Base-by-base conservation (phyloP, 2,113 vertebrate genomes). In the Leptobrachium ailaonicum region DNA sequence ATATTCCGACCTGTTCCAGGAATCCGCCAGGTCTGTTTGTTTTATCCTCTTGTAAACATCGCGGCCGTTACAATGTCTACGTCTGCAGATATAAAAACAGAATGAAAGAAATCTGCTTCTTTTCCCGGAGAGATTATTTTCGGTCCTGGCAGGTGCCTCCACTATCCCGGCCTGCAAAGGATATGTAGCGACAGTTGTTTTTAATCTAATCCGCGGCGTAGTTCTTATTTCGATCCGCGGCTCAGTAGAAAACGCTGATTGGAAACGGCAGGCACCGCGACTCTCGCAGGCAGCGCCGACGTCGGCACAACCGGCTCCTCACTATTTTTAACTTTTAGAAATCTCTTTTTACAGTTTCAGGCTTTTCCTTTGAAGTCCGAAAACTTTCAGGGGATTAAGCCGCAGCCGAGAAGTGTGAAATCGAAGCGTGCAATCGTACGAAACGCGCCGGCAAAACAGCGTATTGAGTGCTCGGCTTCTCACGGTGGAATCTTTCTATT, bases 331-430 rank as follows among this genome's bases (percentile, higher is more conserved):
- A 41, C 47, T 56, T 32, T 56, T 32, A 40, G 45, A 50, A 50
- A 50, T n/a, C 6, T 47, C 10, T 42, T 56, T 58, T 69, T 58
- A 69, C 2, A 10, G 41, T 40, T 43, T 42, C 64, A 54, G 47
- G 64, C 5, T 41, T 11, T 63, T 40, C 12, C 58, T 79, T 79
- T 79, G 68, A 79, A 50, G 69, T 72, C n/a, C 6, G 13, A 14
- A 54, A 45, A 42, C 63, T 41, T 2, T 42, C 8, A 32, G 43
- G 68, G 43, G 62, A 62, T 71, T 50, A 41, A 62, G 13, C 13
- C 14, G 41, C 41, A 69, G 47, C 8, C 3, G 56, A 2, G 58
- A 64, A 20, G 77, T n/a, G 58, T 72, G 56, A 79, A 64, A 71
- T 53, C 7, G 2, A 13, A 42, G 68, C 77, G 32, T 50, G 69